These are phyloP conservation scores for Pseudochromis fuscus DNA, from an alignment of 2,797 vertebrate genomes.

Conservation along the genomic window DNA sequence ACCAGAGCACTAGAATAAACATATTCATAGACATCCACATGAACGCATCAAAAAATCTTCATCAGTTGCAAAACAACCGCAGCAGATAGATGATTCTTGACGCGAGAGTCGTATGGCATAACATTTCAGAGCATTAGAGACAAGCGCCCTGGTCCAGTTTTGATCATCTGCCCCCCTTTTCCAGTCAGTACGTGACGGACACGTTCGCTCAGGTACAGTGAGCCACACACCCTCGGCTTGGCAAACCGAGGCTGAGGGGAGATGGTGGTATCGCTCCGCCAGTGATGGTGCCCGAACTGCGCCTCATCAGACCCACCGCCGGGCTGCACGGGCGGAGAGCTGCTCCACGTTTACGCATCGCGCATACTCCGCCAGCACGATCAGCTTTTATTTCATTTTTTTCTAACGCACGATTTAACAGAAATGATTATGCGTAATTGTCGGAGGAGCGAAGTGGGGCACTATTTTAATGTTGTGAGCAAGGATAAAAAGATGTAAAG, in stretches of 20 bases:
- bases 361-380: neutral
- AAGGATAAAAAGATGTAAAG: slow-evolving; percentile 85
- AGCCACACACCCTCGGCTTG: slow-evolving; percentile 69
- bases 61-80: slow-evolving; percentile 66
- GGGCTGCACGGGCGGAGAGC: slow-evolving; percentile 21
- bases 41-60: slow-evolving; percentile 58
- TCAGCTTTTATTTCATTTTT: neutral
- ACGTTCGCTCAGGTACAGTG: slow-evolving; percentile 65
- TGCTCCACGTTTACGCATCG: slow-evolving; percentile 35
- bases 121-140: slow-evolving; percentile 60
- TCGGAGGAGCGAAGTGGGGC: slow-evolving; percentile 29
- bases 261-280: slow-evolving; percentile 83
- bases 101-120: slow-evolving; percentile 10
- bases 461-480: slow-evolving; percentile 84
- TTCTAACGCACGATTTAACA: neutral
- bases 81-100: slow-evolving; percentile 26
- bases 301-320: slow-evolving; percentile 48
- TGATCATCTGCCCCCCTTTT: slow-evolving; percentile 55
- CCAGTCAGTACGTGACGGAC: slow-evolving; percentile 61
- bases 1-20: slow-evolving; percentile 69
- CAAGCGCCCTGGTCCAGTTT: slow-evolving; percentile 50
- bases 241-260: slow-evolving; percentile 52
- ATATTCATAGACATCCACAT: slow-evolving; percentile 70
- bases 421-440: neutral
- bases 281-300: slow-evolving; percentile 64